Evolutionary conservation across 2,797 vertebrate species (phyloP), one percentile per base, ranked within the genome.

Genomic region (Syngnathus acus): DNA sequence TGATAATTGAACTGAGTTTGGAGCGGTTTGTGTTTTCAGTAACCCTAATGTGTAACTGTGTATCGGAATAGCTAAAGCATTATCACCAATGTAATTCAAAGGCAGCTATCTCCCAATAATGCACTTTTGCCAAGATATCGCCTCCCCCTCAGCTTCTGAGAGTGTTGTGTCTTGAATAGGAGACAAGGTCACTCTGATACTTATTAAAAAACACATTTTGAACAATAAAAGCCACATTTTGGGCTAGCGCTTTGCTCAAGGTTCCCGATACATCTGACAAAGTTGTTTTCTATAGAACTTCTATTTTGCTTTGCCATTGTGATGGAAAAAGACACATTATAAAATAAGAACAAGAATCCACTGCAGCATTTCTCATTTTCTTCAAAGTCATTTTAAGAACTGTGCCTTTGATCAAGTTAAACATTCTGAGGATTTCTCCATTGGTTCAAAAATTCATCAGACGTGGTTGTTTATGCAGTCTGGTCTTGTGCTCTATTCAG

Each of bases 301-400:
- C 13, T 54, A 21, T 53, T 21, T 21, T 10, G 3, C 50, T 53
- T 21, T 53, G 51, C 21, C 32, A 59, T 14, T 10, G 32, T 10
- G 7, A 60, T n/a, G 17, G 37, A 6, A 57, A 58, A 11, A 38
- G 16, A 14, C 21, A n/a, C 53, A 32, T 17, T 39, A 9, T 61
- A 8, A 61, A 61, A 61, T 61, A 61, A 61, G 59, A 61, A 42
- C 53, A 43, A 4, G 23, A 43, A n/a, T 60, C 58, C 19, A 60
- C 11, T 21, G 58, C 58, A 60, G 58, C 47, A 66, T 78, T 66
- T 48, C 54, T 55, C 58, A 48, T 69, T 59, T 68, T 58, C 62
- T 69, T 64, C 67, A 57, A 62, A 39, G 39, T 61, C 59, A 42
- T 61, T 61, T 42, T 42, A 61, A 61, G 19, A 61, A 61, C 59